phyloP scores from a whole-genome alignment of 2,113 vertebrate genomes.

The Oncorhynchus tshawytscha region DNA sequence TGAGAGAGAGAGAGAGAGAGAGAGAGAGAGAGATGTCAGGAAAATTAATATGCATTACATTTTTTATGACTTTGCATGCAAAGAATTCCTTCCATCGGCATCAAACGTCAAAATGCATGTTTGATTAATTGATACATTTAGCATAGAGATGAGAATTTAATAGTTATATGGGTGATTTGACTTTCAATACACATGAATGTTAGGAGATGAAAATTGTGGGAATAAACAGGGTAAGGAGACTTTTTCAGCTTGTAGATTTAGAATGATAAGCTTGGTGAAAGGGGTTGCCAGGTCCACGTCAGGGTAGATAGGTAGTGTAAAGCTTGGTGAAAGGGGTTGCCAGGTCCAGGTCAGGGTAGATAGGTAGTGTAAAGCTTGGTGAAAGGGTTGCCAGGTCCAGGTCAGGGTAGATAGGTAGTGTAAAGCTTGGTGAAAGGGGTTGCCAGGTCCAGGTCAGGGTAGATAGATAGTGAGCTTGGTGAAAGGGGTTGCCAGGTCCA shows the following conservation, averaged over 20 bases:
- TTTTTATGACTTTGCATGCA: background rate
- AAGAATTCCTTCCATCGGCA: background rate
- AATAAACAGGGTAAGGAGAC: background rate
- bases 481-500: too few species aligned
- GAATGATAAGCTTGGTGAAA: conserved; percentile 10
- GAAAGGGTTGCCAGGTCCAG: too few species aligned
- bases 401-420: too few species aligned
- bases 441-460: too few species aligned
- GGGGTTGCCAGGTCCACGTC: too few species aligned
- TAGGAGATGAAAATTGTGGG: background rate
- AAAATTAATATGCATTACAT: conserved; percentile 6
- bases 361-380: too few species aligned
- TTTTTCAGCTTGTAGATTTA: background rate
- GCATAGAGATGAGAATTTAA: background rate
- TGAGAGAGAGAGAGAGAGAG: background rate
- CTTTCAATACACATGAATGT: background rate
- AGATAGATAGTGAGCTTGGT: too few species aligned
- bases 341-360: too few species aligned
- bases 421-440: too few species aligned
- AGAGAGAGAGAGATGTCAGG: background rate
- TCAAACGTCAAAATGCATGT: background rate
- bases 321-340: too few species aligned
- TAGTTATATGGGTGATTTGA: background rate
- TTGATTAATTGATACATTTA: background rate
- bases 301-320: too few species aligned